Percentiles rank a stretch among this genome's conserved stretches.
Conservation (phyloP, 1,140 invertebrate genomes). For the Pseudomyrmex gracilis region DNA sequence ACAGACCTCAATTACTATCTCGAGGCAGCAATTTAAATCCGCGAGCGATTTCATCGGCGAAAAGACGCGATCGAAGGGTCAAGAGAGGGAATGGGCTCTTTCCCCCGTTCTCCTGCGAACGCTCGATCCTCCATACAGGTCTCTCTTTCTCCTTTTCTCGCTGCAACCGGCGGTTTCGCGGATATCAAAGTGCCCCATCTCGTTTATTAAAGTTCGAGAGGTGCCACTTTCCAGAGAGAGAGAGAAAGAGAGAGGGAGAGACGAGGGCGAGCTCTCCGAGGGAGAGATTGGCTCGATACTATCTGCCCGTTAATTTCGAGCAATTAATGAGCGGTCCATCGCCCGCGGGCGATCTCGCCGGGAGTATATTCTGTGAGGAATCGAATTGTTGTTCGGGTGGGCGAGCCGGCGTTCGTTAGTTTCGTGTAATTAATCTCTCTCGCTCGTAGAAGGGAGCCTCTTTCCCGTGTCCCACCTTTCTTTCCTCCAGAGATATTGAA, state of each 20-base stretch:
- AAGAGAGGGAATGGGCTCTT: neutral
- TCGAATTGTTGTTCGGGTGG: slow-evolving; percentile 23
- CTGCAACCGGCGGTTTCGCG: slow-evolving; percentile 27
- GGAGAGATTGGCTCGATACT: slow-evolving; percentile 19
- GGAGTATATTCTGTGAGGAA: slow-evolving; percentile 18
- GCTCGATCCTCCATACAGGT: neutral
- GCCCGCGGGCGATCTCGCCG: slow-evolving; percentile 1
- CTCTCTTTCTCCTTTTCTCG: neutral
- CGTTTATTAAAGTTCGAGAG: slow-evolving; percentile 51
- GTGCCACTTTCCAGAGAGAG: slow-evolving; percentile 46
- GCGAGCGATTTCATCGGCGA: slow-evolving; percentile 33
- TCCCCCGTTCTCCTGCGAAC: neutral
- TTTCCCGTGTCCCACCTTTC: neutral
- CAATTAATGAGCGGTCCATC: slow-evolving; percentile 50
- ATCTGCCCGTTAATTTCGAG: slow-evolving; percentile 57
- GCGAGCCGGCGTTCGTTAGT: slow-evolving; percentile 24
- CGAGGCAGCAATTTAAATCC: slow-evolving; percentile 33
- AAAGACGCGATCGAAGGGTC: neutral
- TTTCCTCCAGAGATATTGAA: neutral
- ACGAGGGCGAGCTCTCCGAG: slow-evolving; percentile 15
- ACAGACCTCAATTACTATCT: neutral
- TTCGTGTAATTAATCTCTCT: slow-evolving; percentile 62
- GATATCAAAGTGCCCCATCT: slow-evolving; percentile 31
- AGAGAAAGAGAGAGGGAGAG: slow-evolving; percentile 11
- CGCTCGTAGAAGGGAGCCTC: neutral